Conservation (phyloP, 2,797 vertebrate species). For the Thaleichthys pacificus region DNA sequence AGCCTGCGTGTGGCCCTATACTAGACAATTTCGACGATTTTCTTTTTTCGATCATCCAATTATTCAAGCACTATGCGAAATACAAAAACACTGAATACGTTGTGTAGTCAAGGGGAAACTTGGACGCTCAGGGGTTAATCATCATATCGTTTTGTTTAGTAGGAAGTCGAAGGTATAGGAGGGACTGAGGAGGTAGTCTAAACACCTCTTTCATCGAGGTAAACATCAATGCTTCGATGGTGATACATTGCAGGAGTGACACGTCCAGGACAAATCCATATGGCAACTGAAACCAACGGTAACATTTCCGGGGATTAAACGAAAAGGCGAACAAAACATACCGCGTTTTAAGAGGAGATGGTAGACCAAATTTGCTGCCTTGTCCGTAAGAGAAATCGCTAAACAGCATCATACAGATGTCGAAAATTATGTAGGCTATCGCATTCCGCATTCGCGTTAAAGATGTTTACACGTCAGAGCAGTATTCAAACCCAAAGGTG, state of each 20-base stretch:
- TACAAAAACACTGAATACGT: neutral
- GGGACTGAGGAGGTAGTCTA: slow-evolving; percentile 7
- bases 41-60: too few species aligned
- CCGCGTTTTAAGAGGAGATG: neutral
- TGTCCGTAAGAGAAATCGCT: neutral
- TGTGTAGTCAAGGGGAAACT: neutral
- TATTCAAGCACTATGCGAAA: too few species aligned
- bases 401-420: neutral
- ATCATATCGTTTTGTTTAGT: slow-evolving; percentile 21
- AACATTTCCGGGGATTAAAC: too few species aligned
- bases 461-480: neutral
- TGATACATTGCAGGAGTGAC: neutral
- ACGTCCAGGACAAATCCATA: neutral
- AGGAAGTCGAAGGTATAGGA: slow-evolving; percentile 40
- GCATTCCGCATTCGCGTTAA: neutral
- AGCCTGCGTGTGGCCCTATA: too few species aligned
- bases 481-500: neutral
- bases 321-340: neutral
- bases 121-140: slow-evolving; percentile 37
- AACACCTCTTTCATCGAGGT: slow-evolving; percentile 13
- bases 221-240: slow-evolving; percentile 13
- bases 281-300: neutral
- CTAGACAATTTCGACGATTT: too few species aligned
- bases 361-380: neutral
- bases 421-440: neutral